Base-by-base conservation (phyloP, 2,888 invertebrate genomes). In the Clepsis dumicolana region DNA sequence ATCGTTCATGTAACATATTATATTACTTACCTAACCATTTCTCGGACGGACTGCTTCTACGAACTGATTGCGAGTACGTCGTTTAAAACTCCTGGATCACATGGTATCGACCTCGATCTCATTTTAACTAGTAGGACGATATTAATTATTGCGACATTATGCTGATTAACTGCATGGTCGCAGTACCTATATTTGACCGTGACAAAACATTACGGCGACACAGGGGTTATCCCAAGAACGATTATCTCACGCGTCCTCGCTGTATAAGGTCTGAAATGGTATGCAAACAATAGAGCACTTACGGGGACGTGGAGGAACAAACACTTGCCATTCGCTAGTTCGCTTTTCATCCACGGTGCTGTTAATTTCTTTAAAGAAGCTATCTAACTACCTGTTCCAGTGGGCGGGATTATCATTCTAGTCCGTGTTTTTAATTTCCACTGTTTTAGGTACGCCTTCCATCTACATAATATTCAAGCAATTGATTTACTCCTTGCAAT, bases 281-380 rank as follows among this genome's bases (percentile, higher is more conserved):
- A 64, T 60, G 64, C 62, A 72, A 72, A 68, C 71, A 70, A 69
- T 70, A 57, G 54, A 69, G 35, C 56, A 59, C 65, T 62, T 64
- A 68, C 64, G 29, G 60, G 60, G 61, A 68, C 52, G 56, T 56
- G 66, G 67, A 48, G 48, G 44, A 50, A 71, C 66, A 72, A 74
- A 71, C 61, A 65, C 70, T 73, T 71, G 70, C 72, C 70, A 71
- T 73, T 72, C 38, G 50, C 61, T 62, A 56, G 62, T 67, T 62
- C 25, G 38, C 16, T 57, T 67, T 63, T 29, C 38, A 62, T 38
- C 21, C 29, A 25, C 18, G n/a, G 27, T 35, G 10, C 38, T 54
- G 32, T 24, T 53, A 29, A 63, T 44, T 44, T 25, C 24, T 38
- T 25, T 52, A 14, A 38, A 24, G 38, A 50, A 50, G n/a, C 14